phyloP scores from a whole-genome alignment of 1,140 invertebrate species.

The Trichonephila clavata region DNA sequence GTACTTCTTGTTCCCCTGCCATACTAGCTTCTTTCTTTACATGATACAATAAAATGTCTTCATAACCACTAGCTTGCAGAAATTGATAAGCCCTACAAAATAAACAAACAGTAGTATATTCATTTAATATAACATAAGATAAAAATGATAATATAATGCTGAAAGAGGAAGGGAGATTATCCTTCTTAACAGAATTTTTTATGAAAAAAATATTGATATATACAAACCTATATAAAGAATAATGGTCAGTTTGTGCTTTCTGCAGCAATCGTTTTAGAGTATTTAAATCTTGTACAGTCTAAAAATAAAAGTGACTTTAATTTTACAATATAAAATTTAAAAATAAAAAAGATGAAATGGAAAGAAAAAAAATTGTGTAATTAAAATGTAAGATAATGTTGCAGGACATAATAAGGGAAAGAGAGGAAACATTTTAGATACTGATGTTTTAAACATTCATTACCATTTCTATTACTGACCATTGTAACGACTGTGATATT shows the following conservation, averaged over 20 bases:
- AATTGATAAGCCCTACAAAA: slow-evolving; percentile 60
- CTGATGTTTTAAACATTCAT: too few relatives aligned
- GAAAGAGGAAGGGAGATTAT: too few relatives aligned
- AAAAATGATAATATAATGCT: background rate
- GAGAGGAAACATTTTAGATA: too few relatives aligned
- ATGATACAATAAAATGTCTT: slow-evolving; percentile 69
- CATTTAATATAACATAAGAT: background rate
- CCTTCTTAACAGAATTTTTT: too few relatives aligned
- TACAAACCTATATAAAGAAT: slow-evolving; percentile 67
- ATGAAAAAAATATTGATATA: background rate
- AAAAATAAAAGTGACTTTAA: background rate
- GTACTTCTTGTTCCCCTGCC: slow-evolving; percentile 12
- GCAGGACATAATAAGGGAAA: too few relatives aligned
- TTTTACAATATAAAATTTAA: background rate
- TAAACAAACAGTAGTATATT: background rate
- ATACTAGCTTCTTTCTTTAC: slow-evolving; percentile 57
- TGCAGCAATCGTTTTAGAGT: slow-evolving; percentile 66
- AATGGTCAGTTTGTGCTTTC: slow-evolving; percentile 68
- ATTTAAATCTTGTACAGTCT: slow-evolving; percentile 74
- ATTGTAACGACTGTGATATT: too few relatives aligned
- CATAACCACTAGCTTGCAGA: slow-evolving; percentile 68
- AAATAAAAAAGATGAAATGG: too few relatives aligned
- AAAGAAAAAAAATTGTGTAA: too few relatives aligned
- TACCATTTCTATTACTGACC: too few relatives aligned
- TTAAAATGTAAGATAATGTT: too few relatives aligned